Evolutionary conservation across 2,888 invertebrate species (phyloP).

Genomic region (Rhagonycha fulva): DNA sequence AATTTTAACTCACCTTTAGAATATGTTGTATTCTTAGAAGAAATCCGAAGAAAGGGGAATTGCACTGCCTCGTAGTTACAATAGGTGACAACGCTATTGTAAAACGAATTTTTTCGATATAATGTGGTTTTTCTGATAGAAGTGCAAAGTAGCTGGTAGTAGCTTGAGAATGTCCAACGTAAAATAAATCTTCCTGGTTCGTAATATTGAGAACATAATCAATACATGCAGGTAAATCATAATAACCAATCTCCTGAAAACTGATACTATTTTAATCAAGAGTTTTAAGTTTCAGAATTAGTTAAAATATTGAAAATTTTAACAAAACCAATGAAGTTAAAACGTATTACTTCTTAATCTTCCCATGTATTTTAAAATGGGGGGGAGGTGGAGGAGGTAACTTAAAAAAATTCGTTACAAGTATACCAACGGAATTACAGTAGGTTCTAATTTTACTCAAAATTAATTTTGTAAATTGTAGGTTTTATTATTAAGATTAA

Average conservation of each 20-base stretch:
- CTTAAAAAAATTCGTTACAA: no score
- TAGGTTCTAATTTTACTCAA: no score
- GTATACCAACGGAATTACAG: no score
- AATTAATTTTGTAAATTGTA: no score
- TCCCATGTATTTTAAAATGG: no score
- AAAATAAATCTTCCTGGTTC: slow-evolving; percentile 62
- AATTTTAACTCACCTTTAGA: background rate
- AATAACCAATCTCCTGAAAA: slow-evolving; percentile 77
- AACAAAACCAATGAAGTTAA: background rate
- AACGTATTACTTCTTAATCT: background rate
- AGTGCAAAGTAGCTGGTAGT: slow-evolving; percentile 66
- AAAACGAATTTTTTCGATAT: slow-evolving; percentile 62
- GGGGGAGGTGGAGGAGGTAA: no score
- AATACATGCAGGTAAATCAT: slow-evolving; percentile 77
- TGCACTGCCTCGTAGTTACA: slow-evolving; percentile 56
- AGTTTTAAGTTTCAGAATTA: background rate
- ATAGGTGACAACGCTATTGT: slow-evolving; percentile 67
- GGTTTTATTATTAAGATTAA: no score
- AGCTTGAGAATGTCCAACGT: slow-evolving; percentile 73
- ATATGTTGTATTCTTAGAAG: background rate
- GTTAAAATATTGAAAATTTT: background rate
- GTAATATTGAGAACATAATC: slow-evolving; percentile 65
- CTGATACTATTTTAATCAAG: slow-evolving; percentile 53
- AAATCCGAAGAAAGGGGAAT: slow-evolving; percentile 50
- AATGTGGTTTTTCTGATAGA: slow-evolving; percentile 61